phyloP scores from a whole-genome alignment of 2,888 invertebrate species.

The Cephus sareptanus region DNA sequence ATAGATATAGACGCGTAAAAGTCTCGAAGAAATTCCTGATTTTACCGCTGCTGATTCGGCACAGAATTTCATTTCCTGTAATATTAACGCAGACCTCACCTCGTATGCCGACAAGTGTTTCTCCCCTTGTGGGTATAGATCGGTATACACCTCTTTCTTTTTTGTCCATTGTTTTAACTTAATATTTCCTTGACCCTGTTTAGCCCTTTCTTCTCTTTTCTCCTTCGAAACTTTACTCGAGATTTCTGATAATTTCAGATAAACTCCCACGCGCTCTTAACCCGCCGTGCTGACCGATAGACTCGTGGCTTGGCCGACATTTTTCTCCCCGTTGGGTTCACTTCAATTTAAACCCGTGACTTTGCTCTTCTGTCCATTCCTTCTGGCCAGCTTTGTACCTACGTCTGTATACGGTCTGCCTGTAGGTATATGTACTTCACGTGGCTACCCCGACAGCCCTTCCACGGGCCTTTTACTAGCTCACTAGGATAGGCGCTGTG shows the following conservation, averaged over 20 bases:
- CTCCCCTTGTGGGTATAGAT: not conserved
- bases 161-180: not conserved
- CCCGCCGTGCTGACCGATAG: constrained; percentile 28
- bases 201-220: not conserved
- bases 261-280: constrained; percentile 38
- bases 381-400: constrained; percentile 7
- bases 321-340: constrained; percentile 48
- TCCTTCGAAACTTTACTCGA: not conserved
- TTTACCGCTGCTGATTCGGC: not conserved
- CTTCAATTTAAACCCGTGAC: constrained; percentile 64
- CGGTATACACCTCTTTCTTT: not conserved
- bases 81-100: not conserved
- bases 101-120: not conserved
- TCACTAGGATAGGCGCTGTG: not conserved
- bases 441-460: not conserved
- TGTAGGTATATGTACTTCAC: not conserved
- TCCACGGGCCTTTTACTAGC: not conserved
- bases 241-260: not conserved
- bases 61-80: not conserved
- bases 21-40: not conserved
- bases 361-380: constrained; percentile 49
- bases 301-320: constrained; percentile 31
- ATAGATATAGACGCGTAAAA: not conserved
- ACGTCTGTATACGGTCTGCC: not conserved
- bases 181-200: not conserved